phyloP scores from a whole-genome alignment of 2,797 vertebrate species.

The Cetoscarus ocellatus region DNA sequence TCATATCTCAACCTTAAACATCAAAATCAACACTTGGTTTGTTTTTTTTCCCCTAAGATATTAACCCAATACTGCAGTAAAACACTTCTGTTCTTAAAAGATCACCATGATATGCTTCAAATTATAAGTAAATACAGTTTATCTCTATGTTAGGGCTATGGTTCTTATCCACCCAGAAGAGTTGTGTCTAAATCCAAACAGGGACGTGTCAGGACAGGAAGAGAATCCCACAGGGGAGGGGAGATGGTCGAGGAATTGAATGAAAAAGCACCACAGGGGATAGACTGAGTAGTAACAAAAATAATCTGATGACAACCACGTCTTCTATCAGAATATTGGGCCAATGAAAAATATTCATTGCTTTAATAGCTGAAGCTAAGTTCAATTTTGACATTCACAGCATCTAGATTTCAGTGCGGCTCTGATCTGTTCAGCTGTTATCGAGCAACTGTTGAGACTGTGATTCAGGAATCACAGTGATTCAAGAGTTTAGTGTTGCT shows the following conservation, averaged over 20 bases:
- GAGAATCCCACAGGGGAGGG: constrained; percentile 29
- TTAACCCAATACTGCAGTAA: not conserved
- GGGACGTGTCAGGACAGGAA: constrained; percentile 56
- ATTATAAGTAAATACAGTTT: constrained; percentile 27
- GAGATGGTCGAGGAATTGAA: not conserved
- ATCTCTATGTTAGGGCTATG: constrained; percentile 14
- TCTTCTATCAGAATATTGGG: not conserved
- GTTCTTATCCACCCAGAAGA: constrained; percentile 15
- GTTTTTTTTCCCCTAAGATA: no score
- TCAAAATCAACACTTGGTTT: no score
- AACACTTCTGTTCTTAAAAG: not conserved
- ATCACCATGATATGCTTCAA: constrained; percentile 10
- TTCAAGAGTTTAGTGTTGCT: constrained; percentile 43
- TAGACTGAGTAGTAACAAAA: not conserved
- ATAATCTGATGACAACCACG: not conserved
- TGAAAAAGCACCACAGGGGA: constrained; percentile 4
- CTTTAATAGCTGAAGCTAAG: not conserved
- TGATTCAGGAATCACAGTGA: constrained; percentile 58
- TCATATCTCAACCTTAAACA: no score
- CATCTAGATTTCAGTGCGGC: constrained; percentile 19
- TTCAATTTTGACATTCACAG: not conserved
- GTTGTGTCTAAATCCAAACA: constrained; percentile 23
- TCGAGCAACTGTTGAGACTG: constrained; percentile 30
- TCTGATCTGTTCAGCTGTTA: constrained; percentile 18
- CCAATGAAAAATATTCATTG: constrained; percentile 13